Percentiles rank a stretch among this genome's conserved stretches.
phyloP scores from a whole-genome alignment of 2,888 invertebrate genomes.

The Corbicula japonica region DNA sequence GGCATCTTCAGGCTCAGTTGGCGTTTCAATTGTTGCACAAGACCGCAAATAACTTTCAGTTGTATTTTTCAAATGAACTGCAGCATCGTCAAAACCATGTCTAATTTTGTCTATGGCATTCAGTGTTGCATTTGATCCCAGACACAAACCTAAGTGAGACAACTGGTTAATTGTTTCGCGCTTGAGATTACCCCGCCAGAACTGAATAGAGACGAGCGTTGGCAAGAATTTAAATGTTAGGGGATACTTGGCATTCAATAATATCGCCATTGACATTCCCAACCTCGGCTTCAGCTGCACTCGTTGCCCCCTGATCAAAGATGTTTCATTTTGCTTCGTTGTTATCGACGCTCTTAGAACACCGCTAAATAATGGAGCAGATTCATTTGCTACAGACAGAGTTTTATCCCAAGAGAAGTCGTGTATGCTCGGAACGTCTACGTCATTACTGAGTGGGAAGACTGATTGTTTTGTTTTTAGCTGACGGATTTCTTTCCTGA shows the following conservation, averaged over 20 bases:
- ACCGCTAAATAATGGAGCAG: conserved; percentile 32
- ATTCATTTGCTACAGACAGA: not conserved
- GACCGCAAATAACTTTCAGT: no score
- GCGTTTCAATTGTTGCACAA: conserved; percentile 1
- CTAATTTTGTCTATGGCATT: conserved; percentile 42
- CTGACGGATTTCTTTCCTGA: conserved; percentile 24
- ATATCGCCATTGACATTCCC: conserved; percentile 27
- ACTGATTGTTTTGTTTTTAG: conserved; percentile 11
- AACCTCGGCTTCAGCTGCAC: conserved; percentile 39
- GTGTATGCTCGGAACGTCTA: conserved; percentile 19
- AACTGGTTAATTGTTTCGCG: conserved; percentile 49
- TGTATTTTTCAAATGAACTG: no score
- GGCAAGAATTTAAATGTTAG: conserved; percentile 35
- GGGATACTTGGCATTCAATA: conserved; percentile 40
- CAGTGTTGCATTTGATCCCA: conserved; percentile 37
- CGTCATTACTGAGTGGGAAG: conserved; percentile 38
- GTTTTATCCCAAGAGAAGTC: conserved; percentile 44
- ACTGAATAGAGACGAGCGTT: conserved; percentile 49
- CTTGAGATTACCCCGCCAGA: conserved; percentile 52
- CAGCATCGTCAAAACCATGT: conserved; percentile 20
- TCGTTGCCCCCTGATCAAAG: conserved; percentile 11
- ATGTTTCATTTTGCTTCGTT: conserved; percentile 6
- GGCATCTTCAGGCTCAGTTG: not conserved
- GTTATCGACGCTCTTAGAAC: conserved; percentile 34
- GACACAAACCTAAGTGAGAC: conserved; percentile 34